Evolutionary conservation across 2,888 invertebrate species (phyloP).

Genomic region (Folsomia candida): DNA sequence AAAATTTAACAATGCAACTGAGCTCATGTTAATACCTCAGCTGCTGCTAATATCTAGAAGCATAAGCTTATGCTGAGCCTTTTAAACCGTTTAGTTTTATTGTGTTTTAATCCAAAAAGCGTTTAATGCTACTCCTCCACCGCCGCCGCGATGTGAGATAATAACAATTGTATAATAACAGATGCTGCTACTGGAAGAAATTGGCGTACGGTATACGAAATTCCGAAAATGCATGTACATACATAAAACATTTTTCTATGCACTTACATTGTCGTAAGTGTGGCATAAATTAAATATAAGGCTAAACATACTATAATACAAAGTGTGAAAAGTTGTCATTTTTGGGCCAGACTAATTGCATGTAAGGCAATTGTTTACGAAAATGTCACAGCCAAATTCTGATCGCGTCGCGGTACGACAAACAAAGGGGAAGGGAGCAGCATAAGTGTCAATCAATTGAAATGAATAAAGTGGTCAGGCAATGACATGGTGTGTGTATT

Average conservation of each 20-base stretch:
- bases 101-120: neutral
- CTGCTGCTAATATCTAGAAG: too few relatives aligned
- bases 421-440: too few relatives aligned
- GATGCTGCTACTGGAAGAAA: neutral
- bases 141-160: neutral
- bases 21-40: neutral
- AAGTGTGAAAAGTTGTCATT: too few relatives aligned
- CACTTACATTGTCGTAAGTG: too few relatives aligned
- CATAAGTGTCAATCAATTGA: neutral
- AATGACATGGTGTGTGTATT: too few relatives aligned
- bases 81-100: conserved; percentile 4
- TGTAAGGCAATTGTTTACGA: neutral
- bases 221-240: too few relatives aligned
- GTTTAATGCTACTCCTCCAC: neutral
- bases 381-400: neutral
- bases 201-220: neutral
- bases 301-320: too few relatives aligned
- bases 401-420: too few relatives aligned
- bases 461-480: neutral
- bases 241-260: too few relatives aligned
- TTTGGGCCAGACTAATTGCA: neutral
- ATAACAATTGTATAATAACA: neutral
- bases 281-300: too few relatives aligned
- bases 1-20: neutral
- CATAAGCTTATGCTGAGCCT: neutral